Conservation (phyloP, 2,113 vertebrate species). For the Pholis gunnellus region DNA sequence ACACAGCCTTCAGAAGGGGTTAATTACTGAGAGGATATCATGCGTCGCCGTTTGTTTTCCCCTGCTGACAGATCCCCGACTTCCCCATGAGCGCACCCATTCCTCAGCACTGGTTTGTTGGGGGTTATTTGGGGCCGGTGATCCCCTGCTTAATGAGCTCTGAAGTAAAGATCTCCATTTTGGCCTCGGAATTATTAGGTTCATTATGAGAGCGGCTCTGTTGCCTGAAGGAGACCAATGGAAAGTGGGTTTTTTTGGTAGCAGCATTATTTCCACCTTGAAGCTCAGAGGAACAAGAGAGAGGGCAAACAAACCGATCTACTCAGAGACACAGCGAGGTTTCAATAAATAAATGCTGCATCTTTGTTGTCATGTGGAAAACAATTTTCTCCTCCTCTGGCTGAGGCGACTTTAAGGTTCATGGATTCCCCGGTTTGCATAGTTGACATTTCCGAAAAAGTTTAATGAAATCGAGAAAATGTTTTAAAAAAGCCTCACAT, state of each 20-base stretch:
- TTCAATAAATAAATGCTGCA: not conserved
- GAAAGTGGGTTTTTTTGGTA: not conserved
- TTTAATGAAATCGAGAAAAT: conserved; percentile 13
- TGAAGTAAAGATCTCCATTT: conserved; percentile 69
- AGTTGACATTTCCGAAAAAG: conserved; percentile 27
- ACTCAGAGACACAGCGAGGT: not conserved
- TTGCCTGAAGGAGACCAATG: conserved; percentile 18
- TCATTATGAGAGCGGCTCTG: conserved; percentile 63
- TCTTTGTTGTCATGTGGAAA: conserved; percentile 53
- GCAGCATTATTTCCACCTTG: conserved; percentile 25
- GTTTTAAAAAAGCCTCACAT: not conserved
- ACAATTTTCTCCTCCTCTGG: conserved; percentile 51
- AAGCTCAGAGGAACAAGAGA: conserved; percentile 47
- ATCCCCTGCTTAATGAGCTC: conserved; percentile 72
- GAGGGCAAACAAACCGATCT: conserved; percentile 34
- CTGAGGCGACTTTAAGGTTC: conserved; percentile 53
- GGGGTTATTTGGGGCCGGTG: conserved; percentile 51
- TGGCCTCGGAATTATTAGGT: conserved; percentile 58
- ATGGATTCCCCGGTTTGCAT: conserved; percentile 40
- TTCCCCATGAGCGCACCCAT: conserved; percentile 26
- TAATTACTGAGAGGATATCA: conserved; percentile 65
- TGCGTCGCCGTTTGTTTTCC: conserved; percentile 36
- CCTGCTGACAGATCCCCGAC: conserved; percentile 39
- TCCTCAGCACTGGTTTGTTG: conserved; percentile 57
- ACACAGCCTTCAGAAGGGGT: conserved; percentile 55